Evolutionary conservation across 2,888 invertebrate genomes (phyloP).

Genomic region (Mimumesa dahlbomi): DNA sequence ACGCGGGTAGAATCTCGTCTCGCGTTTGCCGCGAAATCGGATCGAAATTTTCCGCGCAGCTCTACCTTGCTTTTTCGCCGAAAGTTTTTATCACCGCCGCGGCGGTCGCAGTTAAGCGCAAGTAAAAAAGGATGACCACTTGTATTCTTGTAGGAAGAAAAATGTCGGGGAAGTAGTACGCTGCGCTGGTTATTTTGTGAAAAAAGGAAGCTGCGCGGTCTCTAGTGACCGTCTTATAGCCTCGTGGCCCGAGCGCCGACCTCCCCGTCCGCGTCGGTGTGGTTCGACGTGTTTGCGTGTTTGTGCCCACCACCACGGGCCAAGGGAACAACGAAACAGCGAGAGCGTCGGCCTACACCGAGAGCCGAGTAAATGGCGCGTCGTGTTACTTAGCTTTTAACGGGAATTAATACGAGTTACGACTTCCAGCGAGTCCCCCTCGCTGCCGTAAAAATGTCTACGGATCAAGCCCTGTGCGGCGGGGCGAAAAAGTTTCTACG

Average conservation of each 20-base stretch:
- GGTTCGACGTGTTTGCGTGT: constrained; percentile 1
- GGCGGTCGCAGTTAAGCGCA: constrained; percentile 33
- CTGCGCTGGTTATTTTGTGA: constrained; percentile 30
- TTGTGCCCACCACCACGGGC: background rate
- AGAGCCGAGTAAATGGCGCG: constrained; percentile 56
- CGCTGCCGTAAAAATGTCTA: constrained; percentile 31
- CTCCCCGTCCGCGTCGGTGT: too few species aligned
- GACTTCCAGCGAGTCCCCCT: constrained; percentile 47
- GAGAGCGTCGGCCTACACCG: constrained; percentile 34
- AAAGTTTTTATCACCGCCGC: constrained; percentile 22
- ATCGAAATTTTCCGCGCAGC: constrained; percentile 27
- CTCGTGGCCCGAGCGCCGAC: too few species aligned
- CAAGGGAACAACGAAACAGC: constrained; percentile 1
- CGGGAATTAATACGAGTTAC: constrained; percentile 70
- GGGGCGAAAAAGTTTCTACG: too few species aligned
- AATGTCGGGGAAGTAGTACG: constrained; percentile 27
- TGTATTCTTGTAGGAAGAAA: constrained; percentile 31
- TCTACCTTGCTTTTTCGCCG: constrained; percentile 32
- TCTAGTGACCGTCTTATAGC: constrained; percentile 36
- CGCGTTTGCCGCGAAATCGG: background rate
- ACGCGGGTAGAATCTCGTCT: background rate
- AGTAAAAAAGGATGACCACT: constrained; percentile 27
- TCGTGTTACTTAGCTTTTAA: constrained; percentile 70
- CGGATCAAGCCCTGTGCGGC: constrained; percentile 32
- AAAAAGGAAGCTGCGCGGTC: constrained; percentile 19